These are phyloP conservation scores for Amphipyra tragopoginis DNA, from an alignment of 2,888 invertebrate genomes.

Conservation along the genomic window DNA sequence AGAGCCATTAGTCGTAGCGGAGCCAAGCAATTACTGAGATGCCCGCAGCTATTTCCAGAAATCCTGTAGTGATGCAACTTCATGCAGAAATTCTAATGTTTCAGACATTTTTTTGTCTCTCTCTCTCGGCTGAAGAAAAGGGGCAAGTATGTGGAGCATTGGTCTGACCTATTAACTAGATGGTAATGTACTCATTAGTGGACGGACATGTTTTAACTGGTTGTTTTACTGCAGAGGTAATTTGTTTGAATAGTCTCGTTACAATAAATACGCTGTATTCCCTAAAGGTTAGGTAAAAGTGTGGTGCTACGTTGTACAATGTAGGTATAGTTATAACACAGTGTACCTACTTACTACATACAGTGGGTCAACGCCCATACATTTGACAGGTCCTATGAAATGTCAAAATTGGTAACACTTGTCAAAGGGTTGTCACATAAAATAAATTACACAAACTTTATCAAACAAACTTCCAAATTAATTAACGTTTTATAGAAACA, in stretches of 20 bases:
- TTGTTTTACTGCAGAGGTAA: not conserved
- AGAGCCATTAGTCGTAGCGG: not conserved
- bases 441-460: too few species aligned
- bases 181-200: not conserved
- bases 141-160: not conserved
- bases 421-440: too few species aligned
- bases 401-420: too few species aligned
- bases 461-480: too few species aligned
- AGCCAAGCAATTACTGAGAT: slow-evolving; percentile 9
- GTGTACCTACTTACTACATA: too few species aligned
- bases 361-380: too few species aligned
- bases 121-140: not conserved
- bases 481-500: too few species aligned
- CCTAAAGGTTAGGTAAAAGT: too few species aligned
- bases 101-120: slow-evolving; percentile 1
- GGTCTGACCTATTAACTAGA: not conserved
- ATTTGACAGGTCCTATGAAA: too few species aligned
- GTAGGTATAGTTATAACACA: too few species aligned
- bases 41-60: not conserved
- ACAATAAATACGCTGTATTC: not conserved
- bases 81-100: slow-evolving; percentile 7
- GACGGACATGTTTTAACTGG: not conserved
- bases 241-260: not conserved
- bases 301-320: too few species aligned
- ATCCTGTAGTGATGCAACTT: slow-evolving; percentile 4